Evolutionary conservation across 2,113 vertebrate species (phyloP).

Genomic region (Microcebus jonahi): DNA sequence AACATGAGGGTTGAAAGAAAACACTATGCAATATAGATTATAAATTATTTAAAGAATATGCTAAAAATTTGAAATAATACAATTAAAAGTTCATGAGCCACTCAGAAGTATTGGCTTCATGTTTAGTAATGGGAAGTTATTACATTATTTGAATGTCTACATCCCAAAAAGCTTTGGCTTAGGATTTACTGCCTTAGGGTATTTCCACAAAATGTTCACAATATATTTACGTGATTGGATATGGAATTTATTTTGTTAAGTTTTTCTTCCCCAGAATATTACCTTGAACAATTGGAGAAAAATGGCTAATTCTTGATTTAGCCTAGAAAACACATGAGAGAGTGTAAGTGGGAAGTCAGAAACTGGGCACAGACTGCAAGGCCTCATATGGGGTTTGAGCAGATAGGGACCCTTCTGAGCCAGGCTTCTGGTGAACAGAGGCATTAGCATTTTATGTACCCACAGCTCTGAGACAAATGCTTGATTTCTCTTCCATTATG

Average conservation of each 20-base stretch:
- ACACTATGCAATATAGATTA: neutral
- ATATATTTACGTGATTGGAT: neutral
- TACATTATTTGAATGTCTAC: neutral
- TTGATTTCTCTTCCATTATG: neutral
- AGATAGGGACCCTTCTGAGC: neutral
- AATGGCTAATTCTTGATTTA: neutral
- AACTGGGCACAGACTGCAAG: neutral
- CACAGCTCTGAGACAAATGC: neutral
- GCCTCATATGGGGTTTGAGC: neutral
- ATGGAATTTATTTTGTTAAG: neutral
- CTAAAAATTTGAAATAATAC: neutral
- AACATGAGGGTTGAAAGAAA: neutral
- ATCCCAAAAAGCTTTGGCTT: neutral
- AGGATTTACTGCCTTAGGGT: neutral
- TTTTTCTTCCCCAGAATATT: slow-evolving; percentile 27
- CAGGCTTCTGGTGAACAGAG: neutral
- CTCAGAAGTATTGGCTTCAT: neutral
- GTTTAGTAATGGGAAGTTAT: neutral
- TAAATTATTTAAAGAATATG: neutral
- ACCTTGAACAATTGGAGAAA: neutral
- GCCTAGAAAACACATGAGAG: neutral
- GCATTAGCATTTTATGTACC: neutral
- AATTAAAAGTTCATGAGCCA: neutral
- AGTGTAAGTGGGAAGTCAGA: neutral
- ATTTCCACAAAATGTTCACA: neutral